Conservation (phyloP, 2,888 invertebrate genomes). For the Pammene fasciana region DNA sequence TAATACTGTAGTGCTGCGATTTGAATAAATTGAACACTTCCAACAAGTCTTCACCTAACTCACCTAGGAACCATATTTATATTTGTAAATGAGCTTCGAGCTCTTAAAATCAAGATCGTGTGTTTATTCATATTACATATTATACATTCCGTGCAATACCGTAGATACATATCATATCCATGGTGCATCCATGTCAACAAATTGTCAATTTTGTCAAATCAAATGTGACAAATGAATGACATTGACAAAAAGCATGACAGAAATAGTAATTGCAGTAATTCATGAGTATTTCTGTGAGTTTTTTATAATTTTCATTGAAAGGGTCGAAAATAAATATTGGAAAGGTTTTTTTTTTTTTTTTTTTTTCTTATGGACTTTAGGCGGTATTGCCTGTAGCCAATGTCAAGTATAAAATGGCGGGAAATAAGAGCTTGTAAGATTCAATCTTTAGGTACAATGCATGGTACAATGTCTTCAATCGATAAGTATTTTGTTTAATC, state of each 20-base stretch:
- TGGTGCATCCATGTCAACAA: background rate
- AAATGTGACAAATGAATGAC: slow-evolving; percentile 22
- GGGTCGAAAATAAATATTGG: background rate
- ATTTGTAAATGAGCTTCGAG: slow-evolving; percentile 10
- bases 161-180: no score
- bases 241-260: slow-evolving; percentile 28
- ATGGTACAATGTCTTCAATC: no score
- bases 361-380: no score
- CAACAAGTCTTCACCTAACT: no score
- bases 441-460: no score
- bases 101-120: background rate
- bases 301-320: background rate
- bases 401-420: no score
- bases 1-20: background rate
- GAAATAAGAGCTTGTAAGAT: no score
- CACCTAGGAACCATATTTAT: background rate
- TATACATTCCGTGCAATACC: background rate
- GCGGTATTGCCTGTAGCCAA: no score
- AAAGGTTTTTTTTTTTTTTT: no score
- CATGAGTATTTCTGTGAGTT: background rate
- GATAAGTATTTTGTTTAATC: no score
- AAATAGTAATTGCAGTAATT: background rate
- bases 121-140: slow-evolving; percentile 12
- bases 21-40: background rate
- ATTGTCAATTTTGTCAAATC: slow-evolving; percentile 28